These are phyloP conservation scores for Xanthia togata DNA, from an alignment of 2,888 invertebrate genomes.

Conservation along the genomic window DNA sequence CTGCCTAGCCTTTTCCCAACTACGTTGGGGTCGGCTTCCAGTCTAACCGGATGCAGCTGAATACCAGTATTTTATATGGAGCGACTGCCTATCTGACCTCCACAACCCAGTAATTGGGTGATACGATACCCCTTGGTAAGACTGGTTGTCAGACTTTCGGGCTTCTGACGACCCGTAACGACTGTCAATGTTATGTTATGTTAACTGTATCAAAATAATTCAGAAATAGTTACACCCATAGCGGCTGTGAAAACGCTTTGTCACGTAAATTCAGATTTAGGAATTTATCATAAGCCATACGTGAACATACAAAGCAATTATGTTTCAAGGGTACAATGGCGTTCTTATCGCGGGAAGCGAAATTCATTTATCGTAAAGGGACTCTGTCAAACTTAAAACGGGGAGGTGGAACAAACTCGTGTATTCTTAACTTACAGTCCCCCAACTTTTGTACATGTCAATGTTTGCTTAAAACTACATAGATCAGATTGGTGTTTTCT, in stretches of 20 bases:
- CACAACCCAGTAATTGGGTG: too few relatives aligned
- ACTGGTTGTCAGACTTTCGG: too few relatives aligned
- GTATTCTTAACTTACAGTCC: not conserved
- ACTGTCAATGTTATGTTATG: too few relatives aligned
- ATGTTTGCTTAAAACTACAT: not conserved
- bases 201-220: not conserved
- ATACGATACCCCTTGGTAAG: too few relatives aligned
- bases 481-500: too few relatives aligned
- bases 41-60: too few relatives aligned
- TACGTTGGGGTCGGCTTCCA: too few relatives aligned
- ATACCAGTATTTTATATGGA: too few relatives aligned
- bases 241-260: not conserved
- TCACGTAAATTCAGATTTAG: conserved; percentile 8
- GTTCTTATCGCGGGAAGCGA: not conserved
- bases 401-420: not conserved
- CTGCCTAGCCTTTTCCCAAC: too few relatives aligned
- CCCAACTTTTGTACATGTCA: not conserved
- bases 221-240: not conserved
- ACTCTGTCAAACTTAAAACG: not conserved
- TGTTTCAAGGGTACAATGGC: not conserved
- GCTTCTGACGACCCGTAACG: too few relatives aligned
- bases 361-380: not conserved
- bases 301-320: conserved; percentile 16
- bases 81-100: too few relatives aligned
- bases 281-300: not conserved